Evolutionary conservation across 2,888 invertebrate species (phyloP), one percentile per base, ranked within the genome.

Genomic region (Pachymerium ferrugineum): DNA sequence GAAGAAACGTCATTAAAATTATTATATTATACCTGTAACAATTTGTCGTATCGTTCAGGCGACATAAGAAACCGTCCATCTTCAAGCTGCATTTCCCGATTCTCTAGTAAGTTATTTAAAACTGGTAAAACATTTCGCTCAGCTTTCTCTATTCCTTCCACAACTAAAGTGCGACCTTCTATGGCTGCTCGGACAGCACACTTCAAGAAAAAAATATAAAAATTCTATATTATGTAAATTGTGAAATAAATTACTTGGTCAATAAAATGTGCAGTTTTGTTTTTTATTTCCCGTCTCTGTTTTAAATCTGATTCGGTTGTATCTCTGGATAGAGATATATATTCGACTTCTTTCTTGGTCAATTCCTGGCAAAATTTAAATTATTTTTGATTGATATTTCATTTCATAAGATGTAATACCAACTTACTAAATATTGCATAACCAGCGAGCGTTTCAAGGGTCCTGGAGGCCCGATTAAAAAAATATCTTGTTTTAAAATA

Each of bases 301-400:
- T 98, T 98, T 28, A 98, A 86, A 83, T 98, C 98, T 3, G 95
- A 92, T 83, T 98, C 98, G 0, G 97, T 98, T 0, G 97, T 97
- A 81, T 98, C 98, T 77, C 97, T 86, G 29, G 96, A 96, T 16
- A 98, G 84, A 0, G 96, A 90, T 28, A 98, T 90, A 84, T 96
- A 97, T 82, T 98, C 97, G 72, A 92, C 85, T 85, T 98, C 97
- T 73, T 93, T 86, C 78, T 91, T 89, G 0, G 93, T 94, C 73
- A 97, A 81, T 83, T 97, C 94, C 79, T 84, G 72, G 62, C 79
- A 73, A 70, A 12, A 38, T 8, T n/a, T 38, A 38, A 33, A 8
- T 8, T 12, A 38, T 2, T 38, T 38, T 38, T 38, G 2, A n/a
- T n/a, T 33, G 12, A 12, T 8, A 5, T 8, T 33, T 8, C n/a